Evolutionary conservation across 2,113 vertebrate species (phyloP).

Genomic region (Rhynchomys soricoides): DNA sequence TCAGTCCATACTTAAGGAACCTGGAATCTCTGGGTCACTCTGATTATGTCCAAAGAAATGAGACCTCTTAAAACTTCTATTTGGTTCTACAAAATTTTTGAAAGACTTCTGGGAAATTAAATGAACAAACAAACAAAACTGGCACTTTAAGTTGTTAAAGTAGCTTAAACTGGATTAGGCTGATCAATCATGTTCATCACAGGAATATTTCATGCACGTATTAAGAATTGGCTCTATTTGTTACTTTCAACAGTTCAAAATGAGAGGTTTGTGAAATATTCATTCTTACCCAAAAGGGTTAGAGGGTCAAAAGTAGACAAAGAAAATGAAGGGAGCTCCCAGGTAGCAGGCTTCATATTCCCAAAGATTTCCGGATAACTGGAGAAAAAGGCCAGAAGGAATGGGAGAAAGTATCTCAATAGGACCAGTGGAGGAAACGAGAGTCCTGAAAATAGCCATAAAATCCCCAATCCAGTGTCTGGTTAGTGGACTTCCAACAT

Average conservation of each 20-base stretch:
- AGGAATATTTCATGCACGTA: not conserved
- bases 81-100: not conserved
- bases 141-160: not conserved
- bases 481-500: not conserved
- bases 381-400: not conserved
- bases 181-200: not conserved
- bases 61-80: not conserved
- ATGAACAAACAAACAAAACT: not conserved
- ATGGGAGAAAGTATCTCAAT: not conserved
- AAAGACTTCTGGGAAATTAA: conserved; percentile 3
- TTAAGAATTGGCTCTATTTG: not conserved
- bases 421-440: not conserved
- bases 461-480: not conserved
- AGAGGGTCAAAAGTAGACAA: not conserved
- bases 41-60: not conserved
- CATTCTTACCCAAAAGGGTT: not conserved
- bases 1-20: not conserved
- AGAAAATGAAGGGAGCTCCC: not conserved
- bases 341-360: not conserved
- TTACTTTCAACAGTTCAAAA: not conserved
- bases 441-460: not conserved
- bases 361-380: not conserved
- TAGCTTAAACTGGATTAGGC: not conserved
- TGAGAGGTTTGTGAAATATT: not conserved
- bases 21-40: not conserved